These are phyloP conservation scores for Bolborhynchus lineola DNA, from an alignment of 2,113 vertebrate species.

Conservation along the genomic window DNA sequence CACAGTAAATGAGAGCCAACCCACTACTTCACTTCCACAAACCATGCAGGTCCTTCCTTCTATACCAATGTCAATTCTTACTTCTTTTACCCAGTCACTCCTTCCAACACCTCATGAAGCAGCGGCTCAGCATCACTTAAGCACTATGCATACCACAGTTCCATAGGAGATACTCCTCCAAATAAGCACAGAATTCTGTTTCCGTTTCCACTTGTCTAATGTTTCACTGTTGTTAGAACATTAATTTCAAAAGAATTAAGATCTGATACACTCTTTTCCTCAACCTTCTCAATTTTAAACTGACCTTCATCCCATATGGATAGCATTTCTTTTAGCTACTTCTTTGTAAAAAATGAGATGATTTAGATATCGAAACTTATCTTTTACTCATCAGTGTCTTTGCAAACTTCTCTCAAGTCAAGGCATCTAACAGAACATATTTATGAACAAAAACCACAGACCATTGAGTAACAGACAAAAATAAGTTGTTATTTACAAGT, in stretches of 20 bases:
- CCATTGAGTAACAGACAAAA: conserved; percentile 47
- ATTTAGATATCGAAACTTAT: neutral
- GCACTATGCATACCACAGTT: neutral
- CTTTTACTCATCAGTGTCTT: neutral
- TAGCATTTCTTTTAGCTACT: neutral
- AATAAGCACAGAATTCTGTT: neutral
- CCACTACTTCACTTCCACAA: neutral
- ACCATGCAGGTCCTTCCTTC: neutral
- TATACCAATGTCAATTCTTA: neutral
- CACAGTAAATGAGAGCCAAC: neutral
- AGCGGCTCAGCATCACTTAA: neutral
- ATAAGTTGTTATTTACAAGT: conserved; percentile 64
- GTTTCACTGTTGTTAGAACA: neutral
- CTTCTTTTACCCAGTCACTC: neutral
- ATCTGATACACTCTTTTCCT: neutral
- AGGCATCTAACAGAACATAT: neutral
- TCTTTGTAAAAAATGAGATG: neutral
- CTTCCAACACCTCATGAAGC: neutral
- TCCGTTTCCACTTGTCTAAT: neutral
- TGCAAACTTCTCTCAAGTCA: neutral
- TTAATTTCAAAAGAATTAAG: neutral
- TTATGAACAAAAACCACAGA: neutral
- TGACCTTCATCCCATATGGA: neutral
- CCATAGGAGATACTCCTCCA: neutral
- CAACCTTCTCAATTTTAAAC: neutral